These are phyloP conservation scores for Phoxinus phoxinus DNA, from an alignment of 2,113 vertebrate genomes.

Conservation along the genomic window DNA sequence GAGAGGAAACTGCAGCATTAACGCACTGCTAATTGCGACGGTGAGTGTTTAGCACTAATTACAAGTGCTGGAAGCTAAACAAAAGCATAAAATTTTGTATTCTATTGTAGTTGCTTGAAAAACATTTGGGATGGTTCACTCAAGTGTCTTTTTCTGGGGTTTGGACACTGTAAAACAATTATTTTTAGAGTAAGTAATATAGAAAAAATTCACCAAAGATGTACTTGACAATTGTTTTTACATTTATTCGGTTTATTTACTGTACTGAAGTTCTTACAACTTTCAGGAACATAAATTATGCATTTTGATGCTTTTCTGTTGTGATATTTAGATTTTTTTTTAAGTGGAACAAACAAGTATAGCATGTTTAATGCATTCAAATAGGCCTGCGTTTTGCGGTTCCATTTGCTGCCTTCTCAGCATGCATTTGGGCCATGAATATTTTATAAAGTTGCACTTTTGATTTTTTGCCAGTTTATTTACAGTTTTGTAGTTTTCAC, in stretches of 20 bases:
- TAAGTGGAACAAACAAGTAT: neutral
- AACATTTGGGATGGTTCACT: neutral
- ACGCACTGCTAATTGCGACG: neutral
- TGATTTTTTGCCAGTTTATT: neutral
- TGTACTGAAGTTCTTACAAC: neutral
- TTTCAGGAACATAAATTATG: neutral
- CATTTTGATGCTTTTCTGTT: neutral
- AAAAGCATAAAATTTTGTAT: neutral
- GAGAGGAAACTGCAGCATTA: neutral
- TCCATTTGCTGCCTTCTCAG: neutral
- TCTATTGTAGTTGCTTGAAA: neutral
- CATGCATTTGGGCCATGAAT: neutral
- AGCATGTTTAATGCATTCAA: neutral
- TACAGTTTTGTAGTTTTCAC: neutral
- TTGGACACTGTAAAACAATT: neutral
- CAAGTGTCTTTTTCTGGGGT: neutral
- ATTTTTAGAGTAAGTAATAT: neutral
- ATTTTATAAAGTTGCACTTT: neutral
- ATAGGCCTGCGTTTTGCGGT: neutral
- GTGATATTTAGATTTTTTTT: neutral
- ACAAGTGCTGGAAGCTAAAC: neutral
- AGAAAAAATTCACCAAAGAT: neutral
- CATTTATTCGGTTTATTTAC: neutral
- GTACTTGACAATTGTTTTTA: neutral
- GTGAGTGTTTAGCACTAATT: constrained; percentile 2